These are phyloP conservation scores for Labroides dimidiatus DNA, from an alignment of 2,797 vertebrate genomes.

Conservation along the genomic window DNA sequence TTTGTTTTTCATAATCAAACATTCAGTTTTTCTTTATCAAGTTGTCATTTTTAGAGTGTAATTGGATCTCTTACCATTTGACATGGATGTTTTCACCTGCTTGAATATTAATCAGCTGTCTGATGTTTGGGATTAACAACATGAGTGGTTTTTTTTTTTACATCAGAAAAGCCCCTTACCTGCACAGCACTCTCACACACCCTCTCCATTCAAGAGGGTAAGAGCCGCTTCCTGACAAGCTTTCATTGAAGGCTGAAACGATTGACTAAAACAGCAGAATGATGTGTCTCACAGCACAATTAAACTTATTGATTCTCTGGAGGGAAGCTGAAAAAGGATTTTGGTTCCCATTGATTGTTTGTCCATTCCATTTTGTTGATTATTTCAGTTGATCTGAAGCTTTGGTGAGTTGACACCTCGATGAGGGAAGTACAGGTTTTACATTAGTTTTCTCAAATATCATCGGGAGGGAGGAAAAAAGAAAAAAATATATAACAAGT, in stretches of 20 bases:
- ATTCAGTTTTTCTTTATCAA: background rate
- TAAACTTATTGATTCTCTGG: conserved; percentile 66
- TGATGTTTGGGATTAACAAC: conserved; percentile 25
- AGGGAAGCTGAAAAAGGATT: conserved; percentile 33
- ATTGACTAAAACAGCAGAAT: conserved; percentile 62
- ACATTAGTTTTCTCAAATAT: background rate
- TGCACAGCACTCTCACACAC: conserved; percentile 36
- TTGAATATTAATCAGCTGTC: conserved; percentile 14
- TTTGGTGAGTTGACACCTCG: conserved; percentile 12
- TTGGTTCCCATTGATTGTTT: conserved; percentile 59
- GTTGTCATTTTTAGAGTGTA: too few species aligned
- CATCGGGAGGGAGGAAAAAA: too few species aligned
- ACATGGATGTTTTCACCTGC: conserved; percentile 15
- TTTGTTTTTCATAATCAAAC: background rate
- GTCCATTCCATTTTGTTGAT: conserved; percentile 65
- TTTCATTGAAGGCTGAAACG: conserved; percentile 39
- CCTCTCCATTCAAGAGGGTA: conserved; percentile 21
- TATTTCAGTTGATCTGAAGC: conserved; percentile 60
- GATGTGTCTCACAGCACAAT: conserved; percentile 60
- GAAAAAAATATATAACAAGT: background rate
- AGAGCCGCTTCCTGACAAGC: conserved; percentile 44
- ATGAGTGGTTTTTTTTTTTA: conserved; percentile 39
- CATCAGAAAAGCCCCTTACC: conserved; percentile 19
- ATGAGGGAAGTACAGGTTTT: background rate
- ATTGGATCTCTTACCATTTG: background rate